phyloP scores from a whole-genome alignment of 2,888 invertebrate species.

The Serrognathus titanus region DNA sequence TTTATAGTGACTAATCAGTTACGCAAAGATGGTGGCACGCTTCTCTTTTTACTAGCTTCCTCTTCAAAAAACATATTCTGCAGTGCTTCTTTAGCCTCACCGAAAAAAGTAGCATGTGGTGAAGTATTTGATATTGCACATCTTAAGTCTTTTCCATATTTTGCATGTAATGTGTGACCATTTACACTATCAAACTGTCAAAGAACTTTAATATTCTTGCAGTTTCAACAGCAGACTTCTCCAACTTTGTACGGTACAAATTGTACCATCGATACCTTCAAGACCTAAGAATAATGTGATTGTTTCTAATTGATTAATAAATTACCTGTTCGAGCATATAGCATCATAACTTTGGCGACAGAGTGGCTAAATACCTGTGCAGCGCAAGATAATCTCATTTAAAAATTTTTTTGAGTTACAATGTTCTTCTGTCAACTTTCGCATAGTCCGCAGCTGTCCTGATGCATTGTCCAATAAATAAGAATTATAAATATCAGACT shows the following conservation, averaged over 20 bases:
- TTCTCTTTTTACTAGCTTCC: background rate
- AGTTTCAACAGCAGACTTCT: background rate
- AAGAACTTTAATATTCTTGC: background rate
- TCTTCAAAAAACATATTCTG: background rate
- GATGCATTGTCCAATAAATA: constrained; percentile 6
- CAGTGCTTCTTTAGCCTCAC: background rate
- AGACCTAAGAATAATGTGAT: background rate
- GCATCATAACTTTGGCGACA: background rate
- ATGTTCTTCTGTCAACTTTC: constrained; percentile 9
- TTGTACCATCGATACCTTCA: background rate
- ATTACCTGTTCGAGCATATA: constrained; percentile 1
- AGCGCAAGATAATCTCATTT: constrained; percentile 7
- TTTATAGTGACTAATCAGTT: background rate
- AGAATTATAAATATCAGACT: constrained; percentile 1
- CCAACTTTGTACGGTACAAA: no score
- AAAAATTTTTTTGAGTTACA: constrained; percentile 5
- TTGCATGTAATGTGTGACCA: background rate
- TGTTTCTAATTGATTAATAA: background rate
- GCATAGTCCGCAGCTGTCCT: constrained; percentile 8
- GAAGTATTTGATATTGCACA: background rate
- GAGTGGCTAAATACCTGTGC: constrained; percentile 8
- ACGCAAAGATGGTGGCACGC: background rate
- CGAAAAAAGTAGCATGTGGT: background rate
- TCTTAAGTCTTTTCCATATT: background rate
- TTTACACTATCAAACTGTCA: background rate